Conservation (phyloP, 2,113 vertebrate species). For the Melanotaenia duboulayi region DNA sequence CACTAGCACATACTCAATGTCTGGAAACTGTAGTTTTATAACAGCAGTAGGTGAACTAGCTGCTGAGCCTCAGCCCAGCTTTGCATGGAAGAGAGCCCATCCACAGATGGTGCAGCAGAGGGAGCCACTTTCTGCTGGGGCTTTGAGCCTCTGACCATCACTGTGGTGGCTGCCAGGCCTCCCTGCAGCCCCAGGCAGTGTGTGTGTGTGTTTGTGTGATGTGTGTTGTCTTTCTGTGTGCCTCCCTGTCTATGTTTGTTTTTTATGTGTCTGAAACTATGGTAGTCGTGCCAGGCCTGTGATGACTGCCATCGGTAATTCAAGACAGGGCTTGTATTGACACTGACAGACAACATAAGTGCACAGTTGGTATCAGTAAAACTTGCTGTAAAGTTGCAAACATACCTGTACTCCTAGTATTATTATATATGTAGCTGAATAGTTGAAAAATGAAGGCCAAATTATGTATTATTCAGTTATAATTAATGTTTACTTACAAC, state of each 20-base stretch:
- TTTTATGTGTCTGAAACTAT: constrained; percentile 59
- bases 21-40: constrained; percentile 7
- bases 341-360: constrained; percentile 46
- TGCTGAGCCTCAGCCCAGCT: constrained; percentile 41
- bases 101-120: constrained; percentile 79
- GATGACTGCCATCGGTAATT: constrained; percentile 56
- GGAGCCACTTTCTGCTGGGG: constrained; percentile 70
- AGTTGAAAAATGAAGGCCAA: neutral
- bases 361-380: constrained; percentile 36
- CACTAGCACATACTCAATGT: neutral
- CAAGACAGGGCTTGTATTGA: constrained; percentile 47
- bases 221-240: constrained; percentile 28
- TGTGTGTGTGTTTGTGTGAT: constrained; percentile 30
- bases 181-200: constrained; percentile 56
- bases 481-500: neutral
- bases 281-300: constrained; percentile 51
- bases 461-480: neutral
- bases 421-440: neutral
- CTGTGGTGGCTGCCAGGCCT: constrained; percentile 66
- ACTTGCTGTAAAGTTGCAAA: constrained; percentile 31
- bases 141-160: constrained; percentile 63
- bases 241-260: constrained; percentile 55
- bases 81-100: constrained; percentile 53
- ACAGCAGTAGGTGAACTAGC: constrained; percentile 28
- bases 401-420: constrained; percentile 4